These are phyloP conservation scores for Andrena cerasifolii DNA, from an alignment of 1,140 invertebrate species.

Conservation along the genomic window DNA sequence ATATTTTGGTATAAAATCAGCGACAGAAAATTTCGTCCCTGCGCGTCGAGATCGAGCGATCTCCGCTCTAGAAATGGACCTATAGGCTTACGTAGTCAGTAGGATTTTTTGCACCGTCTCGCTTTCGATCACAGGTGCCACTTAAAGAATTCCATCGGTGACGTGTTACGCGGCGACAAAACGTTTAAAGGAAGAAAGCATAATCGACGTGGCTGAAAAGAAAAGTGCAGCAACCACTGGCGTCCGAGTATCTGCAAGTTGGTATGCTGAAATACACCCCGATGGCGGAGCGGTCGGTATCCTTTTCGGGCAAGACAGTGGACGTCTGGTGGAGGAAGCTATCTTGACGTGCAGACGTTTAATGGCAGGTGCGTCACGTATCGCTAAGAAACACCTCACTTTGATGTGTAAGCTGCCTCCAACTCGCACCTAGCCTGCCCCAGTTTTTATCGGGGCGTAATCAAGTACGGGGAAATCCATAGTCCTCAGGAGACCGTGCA, in stretches of 20 bases:
- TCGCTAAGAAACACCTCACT: slow-evolving; percentile 64
- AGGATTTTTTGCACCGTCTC: neutral
- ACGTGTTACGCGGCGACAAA: neutral
- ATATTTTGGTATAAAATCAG: too few relatives aligned
- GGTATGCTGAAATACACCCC: slow-evolving; percentile 39
- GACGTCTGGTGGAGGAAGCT: slow-evolving; percentile 40
- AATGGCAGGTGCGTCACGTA: slow-evolving; percentile 65
- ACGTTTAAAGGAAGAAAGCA: neutral
- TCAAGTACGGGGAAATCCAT: slow-evolving; percentile 65
- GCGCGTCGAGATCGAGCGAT: neutral
- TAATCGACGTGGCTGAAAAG: slow-evolving; percentile 19
- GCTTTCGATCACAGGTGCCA: neutral
- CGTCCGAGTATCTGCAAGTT: slow-evolving; percentile 35
- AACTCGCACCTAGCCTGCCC: slow-evolving; percentile 60
- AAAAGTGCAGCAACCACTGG: slow-evolving; percentile 19
- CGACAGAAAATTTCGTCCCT: too few relatives aligned
- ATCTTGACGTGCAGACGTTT: slow-evolving; percentile 47
- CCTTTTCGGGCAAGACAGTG: slow-evolving; percentile 38
- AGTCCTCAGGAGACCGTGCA: slow-evolving; percentile 59
- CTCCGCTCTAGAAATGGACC: neutral
- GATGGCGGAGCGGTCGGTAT: slow-evolving; percentile 4
- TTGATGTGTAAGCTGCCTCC: slow-evolving; percentile 49
- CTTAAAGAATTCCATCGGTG: slow-evolving; percentile 2
- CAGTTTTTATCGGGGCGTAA: slow-evolving; percentile 64
- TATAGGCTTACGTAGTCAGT: too few relatives aligned